Evolutionary conservation across 2,797 vertebrate species (phyloP), one percentile per base, ranked within the genome.

Genomic region (Coilia nasus): DNA sequence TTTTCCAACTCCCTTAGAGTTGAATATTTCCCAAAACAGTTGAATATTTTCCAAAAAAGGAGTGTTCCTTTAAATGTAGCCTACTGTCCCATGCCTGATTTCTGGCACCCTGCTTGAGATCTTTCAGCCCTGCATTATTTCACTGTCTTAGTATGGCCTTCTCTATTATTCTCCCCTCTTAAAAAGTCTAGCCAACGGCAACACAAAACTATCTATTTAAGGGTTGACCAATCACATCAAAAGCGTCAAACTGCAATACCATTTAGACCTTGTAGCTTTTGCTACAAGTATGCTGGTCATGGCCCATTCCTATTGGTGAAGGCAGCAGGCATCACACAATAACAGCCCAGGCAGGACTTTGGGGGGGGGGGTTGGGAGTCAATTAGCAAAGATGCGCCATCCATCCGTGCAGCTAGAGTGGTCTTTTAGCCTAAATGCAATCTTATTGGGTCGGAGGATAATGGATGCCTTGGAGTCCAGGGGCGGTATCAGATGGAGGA

Each of bases 381-480:
- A 78, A 78, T 78, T 78, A 78, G 71, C 35, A 64, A 11, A 78
- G 71, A 78, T 78, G 71, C 71, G 6, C 71, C 71, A 44, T 41
- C 71, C 71, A 78, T 78, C 50, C 50, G 14, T 54, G 9, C 50
- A 19, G 71, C 41, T 78, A 21, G 71, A 78, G 71, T 78, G 35
- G 71, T 78, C 71, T 78, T 78, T 78, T 78, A 78, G 71, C 44
- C 71, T 78, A 78, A 78, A 78, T 78, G 71, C 71, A 78, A 78
- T 62, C 41, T 60, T 59, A 60, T 60, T 81, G 84, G 81, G 62
- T 46, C 19, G 57, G 57, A 31, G 64, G 64, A 85, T 85, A 85
- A 71, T 71, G 81, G 81, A 50, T 46, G 84, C 44, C 84, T 82
- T 62, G 28, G 12, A 41, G 31, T 78, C 71, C 71, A 21, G 31